Base-by-base conservation (phyloP, 2,113 vertebrate genomes). In the Gymnogyps californianus region DNA sequence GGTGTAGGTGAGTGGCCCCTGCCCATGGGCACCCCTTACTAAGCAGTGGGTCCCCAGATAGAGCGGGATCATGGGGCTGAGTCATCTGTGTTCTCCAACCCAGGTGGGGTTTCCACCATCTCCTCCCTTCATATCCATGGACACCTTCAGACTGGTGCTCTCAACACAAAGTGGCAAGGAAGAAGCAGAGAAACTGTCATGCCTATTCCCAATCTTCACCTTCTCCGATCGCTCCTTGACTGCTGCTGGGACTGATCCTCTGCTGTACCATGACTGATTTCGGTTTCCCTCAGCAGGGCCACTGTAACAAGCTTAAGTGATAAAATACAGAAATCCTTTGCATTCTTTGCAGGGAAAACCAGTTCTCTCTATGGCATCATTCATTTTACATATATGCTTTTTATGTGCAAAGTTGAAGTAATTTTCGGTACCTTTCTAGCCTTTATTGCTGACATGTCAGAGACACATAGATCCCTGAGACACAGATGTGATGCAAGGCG, bases 201-300 rank as follows among this genome's bases (percentile, higher is more conserved):
- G 22, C 2, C 6, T 71, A 3, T 65, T 79, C n/a, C 51, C 3
- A 59, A 0, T 18, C 28, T 9, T 74, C 55, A 21, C 17, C 13
- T 62, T 20, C 9, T 72, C 2, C 0, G 2, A 2, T 32, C 0
- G 0, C 3, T 71, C 40, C 49, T 58, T 69, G 66, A 42, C 15
- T 31, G 87, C 69, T 70, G 22, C 40, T n/a, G 40, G 32, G n/a
- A 58, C 34, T 52, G 44, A 64, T 44, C 18, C 52, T 71, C 13
- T 54, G 19, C n/a, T 78, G 9, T 49, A 19, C 16, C 19, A 36
- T 42, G 28, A n/a, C 25, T 25, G 54, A 47, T 52, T 57, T 29
- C 6, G 2, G 8, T 34, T 94, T 82, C 69, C 57, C 29, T 82
- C 32, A 64, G 47, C 36, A 75, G 2, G 7, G 12, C 6, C 42